Base-by-base conservation (phyloP, 2,888 invertebrate species). In the Myopa tessellatipennis region DNA sequence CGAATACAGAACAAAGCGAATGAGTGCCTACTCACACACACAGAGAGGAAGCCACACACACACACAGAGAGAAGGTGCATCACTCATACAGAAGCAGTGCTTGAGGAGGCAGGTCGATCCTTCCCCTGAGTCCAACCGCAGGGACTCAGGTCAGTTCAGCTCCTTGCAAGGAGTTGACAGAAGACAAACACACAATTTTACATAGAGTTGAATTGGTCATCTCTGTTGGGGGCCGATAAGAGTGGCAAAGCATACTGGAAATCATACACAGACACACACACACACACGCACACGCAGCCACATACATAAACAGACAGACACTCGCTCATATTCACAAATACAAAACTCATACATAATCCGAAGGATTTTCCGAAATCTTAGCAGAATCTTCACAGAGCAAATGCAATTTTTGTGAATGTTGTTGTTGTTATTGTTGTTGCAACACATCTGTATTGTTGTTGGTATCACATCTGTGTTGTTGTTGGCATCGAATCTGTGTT, bases 231-330 rank as follows among this genome's bases (percentile, higher is more conserved):
- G 4, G 16, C 26, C 12, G 26, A 38, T 50, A 52, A 4, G 63
- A 74, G 77, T 55, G 68, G 69, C 77, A 76, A 71, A 74, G 67
- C 75, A 67, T 65, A 71, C 45, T 60, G 65, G 74, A 60, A 76
- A 8, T 14, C 45, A 74, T 52, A 55, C 68, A 70, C 63, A 77
- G 7, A 77, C 61, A 70, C 5, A n/a, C 12, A 45, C 69, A 76
- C 34, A 60, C 60, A 34, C 40, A 60, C 50, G 36, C 8, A 38
- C 18, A 58, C 60, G 52, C 52, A 55, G 14, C 16, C n/a, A 3
- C 52, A 38, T n/a, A 60, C 60, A 60, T 12, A 72, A n/a, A 72
- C 40, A 36, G 7, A 72, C 69, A n/a, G 38, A 68, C 50, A 18
- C 45, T 60, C 16, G 69, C 61, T 68, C 18, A 72, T 34, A 65